Conservation (phyloP, 2,113 vertebrate species). For the Neodon shergylaensis region DNA sequence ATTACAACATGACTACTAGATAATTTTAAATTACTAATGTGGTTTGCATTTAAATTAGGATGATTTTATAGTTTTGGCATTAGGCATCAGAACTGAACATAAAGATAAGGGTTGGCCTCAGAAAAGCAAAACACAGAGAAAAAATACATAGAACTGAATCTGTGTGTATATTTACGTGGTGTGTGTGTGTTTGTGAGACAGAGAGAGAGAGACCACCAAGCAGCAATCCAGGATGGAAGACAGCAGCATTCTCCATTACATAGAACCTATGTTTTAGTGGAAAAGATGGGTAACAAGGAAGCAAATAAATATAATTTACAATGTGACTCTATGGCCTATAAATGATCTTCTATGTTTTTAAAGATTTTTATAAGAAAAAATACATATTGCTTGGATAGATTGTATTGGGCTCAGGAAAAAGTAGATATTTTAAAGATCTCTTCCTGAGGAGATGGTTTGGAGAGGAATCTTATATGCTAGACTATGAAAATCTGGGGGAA, state of each 20-base stretch:
- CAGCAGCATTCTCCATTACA: not conserved
- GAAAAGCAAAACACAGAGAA: not conserved
- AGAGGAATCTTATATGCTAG: not conserved
- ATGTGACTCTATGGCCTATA: not conserved
- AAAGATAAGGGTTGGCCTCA: not conserved
- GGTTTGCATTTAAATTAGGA: not conserved
- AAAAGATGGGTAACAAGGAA: not conserved
- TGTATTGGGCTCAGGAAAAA: rapidly evolving
- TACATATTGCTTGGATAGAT: not conserved
- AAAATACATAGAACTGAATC: not conserved
- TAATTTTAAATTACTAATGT: conserved; percentile 1
- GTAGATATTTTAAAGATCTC: not conserved
- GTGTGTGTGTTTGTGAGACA: not conserved
- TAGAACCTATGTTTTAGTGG: not conserved
- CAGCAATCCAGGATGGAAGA: not conserved
- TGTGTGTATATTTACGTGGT: not conserved
- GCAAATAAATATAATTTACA: not conserved
- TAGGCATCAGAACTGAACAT: conserved; percentile 40
- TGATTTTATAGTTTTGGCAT: conserved; percentile 9
- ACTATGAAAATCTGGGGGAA: not conserved
- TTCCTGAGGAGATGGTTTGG: not conserved
- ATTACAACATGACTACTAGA: not conserved
- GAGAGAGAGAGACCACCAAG: not conserved
- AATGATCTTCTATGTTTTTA: not conserved
- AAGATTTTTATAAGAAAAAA: not conserved